Evolutionary conservation across 2,113 vertebrate genomes (phyloP), one percentile per base, ranked within the genome.

Genomic region (Strix uralensis): DNA sequence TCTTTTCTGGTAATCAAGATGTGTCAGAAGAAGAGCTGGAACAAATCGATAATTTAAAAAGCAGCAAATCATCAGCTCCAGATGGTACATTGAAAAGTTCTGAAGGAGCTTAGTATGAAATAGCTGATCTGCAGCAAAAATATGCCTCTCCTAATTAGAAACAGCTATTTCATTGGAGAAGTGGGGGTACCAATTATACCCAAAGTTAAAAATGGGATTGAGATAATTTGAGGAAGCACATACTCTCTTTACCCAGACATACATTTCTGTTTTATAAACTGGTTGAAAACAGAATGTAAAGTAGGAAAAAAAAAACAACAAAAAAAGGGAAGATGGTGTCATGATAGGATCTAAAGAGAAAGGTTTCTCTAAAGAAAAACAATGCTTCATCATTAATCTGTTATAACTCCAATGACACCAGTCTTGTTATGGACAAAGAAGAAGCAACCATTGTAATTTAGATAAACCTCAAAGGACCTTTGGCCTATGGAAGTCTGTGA

Each of bases 11-110:
- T 94, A 96, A 96, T 96, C 94, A 97, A 84, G 93, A 96, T 94
- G 81, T 96, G 93, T 95, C 88, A 93, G 92, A 94, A 96, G 94
- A 96, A 90, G 87, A 96, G 92, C 87, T 94, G 96, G 92, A 96
- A 95, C 92, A 96, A 97, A 97, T 97, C 81, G 55, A 96, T 96
- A 96, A 96, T 90, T 94, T 94, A 90, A 93, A 96, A 95, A 87
- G 74, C 96, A 91, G 84, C 85, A 96, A 92, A 90, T 96, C 92
- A 93, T 96, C 90, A 77, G 71, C 84, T 96, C 94, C 96, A 95
- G 93, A 96, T 96, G 94, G 94, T 93, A 86, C 42, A 72, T 25
- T 91, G 81, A 91, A 95, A 92, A 71, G 58, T 96, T 96, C 84
- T 88, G 87, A 90, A 88, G 78, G 30, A 94, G 59, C 54, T 90